Evolutionary conservation across 1,140 invertebrate species (phyloP).

Genomic region (Sitodiplosis mosellana): DNA sequence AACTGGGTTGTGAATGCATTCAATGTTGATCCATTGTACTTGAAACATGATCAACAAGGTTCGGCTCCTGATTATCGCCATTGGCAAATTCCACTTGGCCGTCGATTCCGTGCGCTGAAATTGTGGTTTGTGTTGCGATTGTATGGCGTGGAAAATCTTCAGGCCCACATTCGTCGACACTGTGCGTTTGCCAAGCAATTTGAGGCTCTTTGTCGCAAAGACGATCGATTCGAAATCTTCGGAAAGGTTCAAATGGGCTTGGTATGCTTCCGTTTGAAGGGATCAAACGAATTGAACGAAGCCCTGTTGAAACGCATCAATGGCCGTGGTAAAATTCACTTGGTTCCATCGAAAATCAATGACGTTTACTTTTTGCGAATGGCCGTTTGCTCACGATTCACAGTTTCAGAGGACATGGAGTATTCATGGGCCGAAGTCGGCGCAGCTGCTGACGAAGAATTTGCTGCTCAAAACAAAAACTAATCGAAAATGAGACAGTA

Average conservation of each 20-base stretch:
- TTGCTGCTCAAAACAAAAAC: too few relatives aligned
- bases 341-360: constrained; percentile 79
- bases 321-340: constrained; percentile 77
- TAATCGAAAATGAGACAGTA: too few relatives aligned
- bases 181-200: constrained; percentile 66
- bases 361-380: constrained; percentile 75
- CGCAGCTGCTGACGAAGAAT: constrained; percentile 39
- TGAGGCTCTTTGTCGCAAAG: constrained; percentile 43
- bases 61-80: constrained; percentile 81
- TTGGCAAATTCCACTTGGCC: constrained; percentile 92
- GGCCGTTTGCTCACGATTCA: constrained; percentile 75
- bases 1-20: constrained; percentile 68
- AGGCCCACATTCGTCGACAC: constrained; percentile 71
- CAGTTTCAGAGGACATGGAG: constrained; percentile 63
- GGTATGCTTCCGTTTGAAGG: constrained; percentile 87
- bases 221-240: constrained; percentile 71
- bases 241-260: constrained; percentile 76
- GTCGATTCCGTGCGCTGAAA: constrained; percentile 86
- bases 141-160: constrained; percentile 75
- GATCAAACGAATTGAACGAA: constrained; percentile 70
- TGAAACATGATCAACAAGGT: constrained; percentile 80
- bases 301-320: constrained; percentile 71
- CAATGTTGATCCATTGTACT: constrained; percentile 88
- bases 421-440: constrained; percentile 75
- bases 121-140: constrained; percentile 91